Evolutionary conservation across 2,113 vertebrate genomes (phyloP).

Genomic region (Tinamus guttatus): DNA sequence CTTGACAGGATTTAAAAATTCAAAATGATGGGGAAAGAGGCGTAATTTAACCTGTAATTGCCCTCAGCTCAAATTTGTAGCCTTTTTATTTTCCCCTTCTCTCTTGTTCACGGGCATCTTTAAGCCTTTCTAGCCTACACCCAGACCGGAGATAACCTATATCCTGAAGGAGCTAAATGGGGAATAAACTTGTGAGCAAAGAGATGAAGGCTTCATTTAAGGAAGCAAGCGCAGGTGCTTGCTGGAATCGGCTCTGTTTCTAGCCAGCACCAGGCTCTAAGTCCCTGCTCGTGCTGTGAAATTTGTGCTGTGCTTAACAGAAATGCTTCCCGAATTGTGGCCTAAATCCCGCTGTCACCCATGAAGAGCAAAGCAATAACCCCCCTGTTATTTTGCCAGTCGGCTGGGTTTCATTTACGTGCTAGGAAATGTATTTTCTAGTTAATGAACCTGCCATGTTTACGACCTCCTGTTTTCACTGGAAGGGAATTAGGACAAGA

Average conservation of each 20-base stretch:
- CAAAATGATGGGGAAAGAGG: neutral
- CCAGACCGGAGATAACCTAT: neutral
- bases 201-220: neutral
- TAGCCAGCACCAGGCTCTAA: neutral
- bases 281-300: neutral
- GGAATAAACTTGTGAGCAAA: neutral
- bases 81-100: neutral
- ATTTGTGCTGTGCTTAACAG: neutral
- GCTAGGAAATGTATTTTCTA: constrained; percentile 32
- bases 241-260: neutral
- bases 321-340: neutral
- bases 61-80: neutral
- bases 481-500: neutral
- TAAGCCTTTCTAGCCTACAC: neutral
- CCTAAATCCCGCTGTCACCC: neutral
- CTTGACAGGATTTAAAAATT: neutral
- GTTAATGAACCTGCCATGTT: constrained; percentile 52
- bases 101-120: neutral
- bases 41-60: neutral
- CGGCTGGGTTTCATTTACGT: constrained; percentile 2
- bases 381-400: neutral
- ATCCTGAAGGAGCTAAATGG: neutral
- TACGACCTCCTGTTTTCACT: neutral
- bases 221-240: neutral
- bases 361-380: constrained; percentile 55